Percentiles rank a stretch among this genome's conserved stretches.
Conservation (phyloP, 1,140 invertebrate species). For the Papilio machaon region DNA sequence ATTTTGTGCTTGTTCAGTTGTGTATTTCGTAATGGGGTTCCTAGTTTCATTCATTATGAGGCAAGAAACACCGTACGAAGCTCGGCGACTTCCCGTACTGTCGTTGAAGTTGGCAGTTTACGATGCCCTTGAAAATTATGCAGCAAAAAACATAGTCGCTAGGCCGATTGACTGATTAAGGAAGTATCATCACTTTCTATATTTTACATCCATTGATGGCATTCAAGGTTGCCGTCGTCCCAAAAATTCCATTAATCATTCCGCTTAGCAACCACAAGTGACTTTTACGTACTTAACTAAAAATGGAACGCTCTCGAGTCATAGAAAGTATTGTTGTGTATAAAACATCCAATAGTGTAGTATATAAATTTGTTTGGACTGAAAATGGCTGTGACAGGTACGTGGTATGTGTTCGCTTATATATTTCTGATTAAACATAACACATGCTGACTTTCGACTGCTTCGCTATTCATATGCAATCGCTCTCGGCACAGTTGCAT, state of each 20-base stretch:
- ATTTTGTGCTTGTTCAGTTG: constrained; percentile 53
- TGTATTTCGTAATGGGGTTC: constrained; percentile 52
- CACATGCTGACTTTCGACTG: constrained; percentile 33
- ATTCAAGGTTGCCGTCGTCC: constrained; percentile 44
- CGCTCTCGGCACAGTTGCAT: constrained; percentile 44
- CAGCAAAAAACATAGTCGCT: constrained; percentile 76
- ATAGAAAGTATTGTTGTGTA: constrained; percentile 78
- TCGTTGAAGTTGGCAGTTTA: constrained; percentile 63
- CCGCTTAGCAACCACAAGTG: constrained; percentile 64
- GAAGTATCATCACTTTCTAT: constrained; percentile 61
- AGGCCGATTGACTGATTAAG: constrained; percentile 59
- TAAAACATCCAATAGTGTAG: constrained; percentile 66
- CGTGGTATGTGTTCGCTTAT: constrained; percentile 27
- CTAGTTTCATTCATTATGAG: constrained; percentile 77
- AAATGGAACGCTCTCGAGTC: constrained; percentile 76
- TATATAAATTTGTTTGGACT: constrained; percentile 47
- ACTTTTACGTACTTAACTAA: constrained; percentile 66
- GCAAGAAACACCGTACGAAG: constrained; percentile 52
- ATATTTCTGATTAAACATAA: constrained; percentile 36
- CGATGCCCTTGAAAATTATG: constrained; percentile 82
- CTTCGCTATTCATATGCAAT: constrained; percentile 33
- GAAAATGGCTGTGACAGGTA: constrained; percentile 56
- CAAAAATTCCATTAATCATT: constrained; percentile 48
- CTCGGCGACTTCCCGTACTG: constrained; percentile 56
- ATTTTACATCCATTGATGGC: constrained; percentile 50